Conservation (phyloP, 2,113 vertebrate species). For the Triplophysa rosa region DNA sequence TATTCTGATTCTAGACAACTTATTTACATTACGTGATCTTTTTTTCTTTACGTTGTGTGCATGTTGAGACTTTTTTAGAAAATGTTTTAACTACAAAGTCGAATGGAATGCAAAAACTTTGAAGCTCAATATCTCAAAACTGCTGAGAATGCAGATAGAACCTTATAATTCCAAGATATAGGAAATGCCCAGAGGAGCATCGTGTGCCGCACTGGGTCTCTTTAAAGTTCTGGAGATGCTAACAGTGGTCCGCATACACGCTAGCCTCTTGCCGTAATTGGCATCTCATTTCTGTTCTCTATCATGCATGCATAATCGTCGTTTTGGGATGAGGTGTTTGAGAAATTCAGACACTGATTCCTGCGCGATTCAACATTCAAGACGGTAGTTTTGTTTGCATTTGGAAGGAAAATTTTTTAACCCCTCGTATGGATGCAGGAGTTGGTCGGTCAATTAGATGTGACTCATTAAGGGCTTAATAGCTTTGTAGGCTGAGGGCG, state of each 20-base stretch:
- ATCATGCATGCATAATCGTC: conserved; percentile 46
- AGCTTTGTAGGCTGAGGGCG: conserved; percentile 47
- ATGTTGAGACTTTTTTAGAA: too few relatives aligned
- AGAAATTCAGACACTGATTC: conserved; percentile 37
- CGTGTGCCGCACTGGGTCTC: neutral
- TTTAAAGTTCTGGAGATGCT: conserved; percentile 4
- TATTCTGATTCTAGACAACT: too few relatives aligned
- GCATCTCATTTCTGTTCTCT: conserved; percentile 19
- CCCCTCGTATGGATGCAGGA: conserved; percentile 1
- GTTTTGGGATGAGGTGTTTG: conserved; percentile 10
- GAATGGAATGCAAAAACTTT: too few relatives aligned
- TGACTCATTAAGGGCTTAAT: conserved; percentile 50
- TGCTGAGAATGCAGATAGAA: too few relatives aligned
- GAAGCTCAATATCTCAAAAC: too few relatives aligned
- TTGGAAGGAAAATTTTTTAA: neutral
- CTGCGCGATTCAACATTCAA: conserved; percentile 21
- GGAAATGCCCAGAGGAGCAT: conserved; percentile 21
- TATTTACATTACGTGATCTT: too few relatives aligned
- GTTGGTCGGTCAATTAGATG: conserved; percentile 12
- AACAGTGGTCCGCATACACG: neutral
- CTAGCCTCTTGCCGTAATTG: conserved; percentile 21
- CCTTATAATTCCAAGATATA: too few relatives aligned
- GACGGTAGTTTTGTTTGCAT: neutral
- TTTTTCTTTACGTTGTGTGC: too few relatives aligned
- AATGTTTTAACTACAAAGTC: too few relatives aligned